These are phyloP conservation scores for Tiliqua scincoides DNA, from an alignment of 2,113 vertebrate species.

Conservation along the genomic window DNA sequence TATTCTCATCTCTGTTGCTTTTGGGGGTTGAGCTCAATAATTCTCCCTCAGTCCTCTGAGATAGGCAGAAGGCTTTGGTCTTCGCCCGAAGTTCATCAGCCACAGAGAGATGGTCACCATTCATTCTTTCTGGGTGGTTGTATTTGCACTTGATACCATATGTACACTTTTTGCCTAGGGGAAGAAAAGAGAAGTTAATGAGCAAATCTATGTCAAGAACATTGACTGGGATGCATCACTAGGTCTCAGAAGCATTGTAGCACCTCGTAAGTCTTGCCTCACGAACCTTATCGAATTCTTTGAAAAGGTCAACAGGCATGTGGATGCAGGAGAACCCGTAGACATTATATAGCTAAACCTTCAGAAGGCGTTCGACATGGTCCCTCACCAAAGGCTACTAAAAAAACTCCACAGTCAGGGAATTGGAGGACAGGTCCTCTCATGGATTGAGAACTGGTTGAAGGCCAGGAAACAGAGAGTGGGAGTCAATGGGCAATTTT, in stretches of 20 bases:
- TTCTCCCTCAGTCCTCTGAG: conserved; percentile 47
- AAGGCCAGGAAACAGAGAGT: too few relatives aligned
- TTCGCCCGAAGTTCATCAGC: conserved; percentile 88
- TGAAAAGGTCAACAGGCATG: too few relatives aligned
- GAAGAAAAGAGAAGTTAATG: neutral
- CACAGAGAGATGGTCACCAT: conserved; percentile 81
- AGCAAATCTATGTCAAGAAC: neutral
- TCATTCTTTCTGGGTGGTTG: conserved; percentile 85
- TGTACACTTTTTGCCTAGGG: conserved; percentile 90
- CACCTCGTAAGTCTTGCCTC: neutral
- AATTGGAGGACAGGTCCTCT: too few relatives aligned
- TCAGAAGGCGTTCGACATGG: too few relatives aligned
- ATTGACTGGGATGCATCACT: neutral
- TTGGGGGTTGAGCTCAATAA: neutral
- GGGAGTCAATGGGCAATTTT: too few relatives aligned
- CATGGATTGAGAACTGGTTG: too few relatives aligned
- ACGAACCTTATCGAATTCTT: too few relatives aligned
- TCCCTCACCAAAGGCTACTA: too few relatives aligned
- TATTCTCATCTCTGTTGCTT: neutral
- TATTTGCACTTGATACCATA: conserved; percentile 93
- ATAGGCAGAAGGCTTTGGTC: conserved; percentile 36
- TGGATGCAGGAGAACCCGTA: too few relatives aligned
- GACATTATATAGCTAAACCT: too few relatives aligned
- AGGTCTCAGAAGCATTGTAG: neutral
- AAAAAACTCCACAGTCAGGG: too few relatives aligned